phyloP scores from a whole-genome alignment of 2,888 invertebrate species.

The Bellardia pandia region DNA sequence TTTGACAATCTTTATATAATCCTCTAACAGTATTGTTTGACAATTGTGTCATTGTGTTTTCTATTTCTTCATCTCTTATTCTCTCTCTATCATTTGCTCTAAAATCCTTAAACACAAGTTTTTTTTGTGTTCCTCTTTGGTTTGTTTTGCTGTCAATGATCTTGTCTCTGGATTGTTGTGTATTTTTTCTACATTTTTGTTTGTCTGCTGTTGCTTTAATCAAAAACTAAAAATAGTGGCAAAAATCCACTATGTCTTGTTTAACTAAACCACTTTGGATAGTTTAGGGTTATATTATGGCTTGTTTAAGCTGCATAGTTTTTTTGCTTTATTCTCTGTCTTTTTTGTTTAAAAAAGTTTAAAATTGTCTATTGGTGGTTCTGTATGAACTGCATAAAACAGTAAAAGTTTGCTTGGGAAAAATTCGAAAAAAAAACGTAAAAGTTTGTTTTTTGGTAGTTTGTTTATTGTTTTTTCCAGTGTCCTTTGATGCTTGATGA shows the following conservation, averaged over 20 bases:
- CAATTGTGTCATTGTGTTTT: conserved; percentile 50
- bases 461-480: conserved; percentile 47
- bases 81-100: not conserved
- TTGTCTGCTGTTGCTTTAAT: not conserved
- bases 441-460: conserved; percentile 45
- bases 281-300: conserved; percentile 62
- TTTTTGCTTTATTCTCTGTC: conserved; percentile 2
- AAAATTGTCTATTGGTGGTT: conserved; percentile 37
- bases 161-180: conserved; percentile 22
- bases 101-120: conserved; percentile 11
- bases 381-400: not conserved
- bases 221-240: not conserved
- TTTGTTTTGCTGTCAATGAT: conserved; percentile 43
- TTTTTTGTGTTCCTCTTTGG: not conserved
- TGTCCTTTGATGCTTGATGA: conserved; percentile 48
- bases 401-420: conserved; percentile 23
- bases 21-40: conserved; percentile 28
- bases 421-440: not conserved
- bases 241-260: conserved; percentile 23
- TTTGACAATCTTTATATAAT: conserved; percentile 51
- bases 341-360: conserved; percentile 45
- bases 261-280: conserved; percentile 64
- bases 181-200: not conserved
- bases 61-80: not conserved
- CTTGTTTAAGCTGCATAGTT: conserved; percentile 1